Evolutionary conservation across 2,113 vertebrate genomes (phyloP).

Genomic region (Anoura caudifer): DNA sequence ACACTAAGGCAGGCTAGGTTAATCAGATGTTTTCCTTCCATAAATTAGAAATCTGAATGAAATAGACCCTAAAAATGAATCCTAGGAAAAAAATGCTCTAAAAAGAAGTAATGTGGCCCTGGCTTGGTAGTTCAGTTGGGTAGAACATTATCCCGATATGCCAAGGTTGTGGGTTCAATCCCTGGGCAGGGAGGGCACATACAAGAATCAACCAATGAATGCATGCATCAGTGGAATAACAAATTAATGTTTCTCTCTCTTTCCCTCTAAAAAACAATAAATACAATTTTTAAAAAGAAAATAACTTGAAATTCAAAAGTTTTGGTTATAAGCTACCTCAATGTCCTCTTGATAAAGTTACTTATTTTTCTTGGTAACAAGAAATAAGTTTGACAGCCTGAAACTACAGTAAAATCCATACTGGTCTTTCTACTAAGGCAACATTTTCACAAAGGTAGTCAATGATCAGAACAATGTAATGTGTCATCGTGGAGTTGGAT

Average conservation of each 20-base stretch:
- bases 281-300: no score
- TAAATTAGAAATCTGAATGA: background rate
- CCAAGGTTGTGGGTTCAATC: no score
- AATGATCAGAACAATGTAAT: background rate
- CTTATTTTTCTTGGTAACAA: background rate
- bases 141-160: no score
- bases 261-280: no score
- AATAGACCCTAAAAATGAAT: background rate
- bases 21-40: background rate
- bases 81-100: background rate
- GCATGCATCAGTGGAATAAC: no score
- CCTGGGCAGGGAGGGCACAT: no score
- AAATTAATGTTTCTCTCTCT: no score
- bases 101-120: background rate
- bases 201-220: no score
- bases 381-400: background rate
- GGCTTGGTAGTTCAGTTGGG: no score
- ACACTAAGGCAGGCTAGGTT: background rate
- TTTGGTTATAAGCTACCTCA: background rate
- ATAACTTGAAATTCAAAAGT: background rate
- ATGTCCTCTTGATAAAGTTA: background rate
- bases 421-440: background rate
- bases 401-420: background rate
- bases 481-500: background rate
- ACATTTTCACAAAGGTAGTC: background rate